Evolutionary conservation across 2,888 invertebrate species (phyloP), one percentile per base, ranked within the genome.

Genomic region (Serrognathus titanus): DNA sequence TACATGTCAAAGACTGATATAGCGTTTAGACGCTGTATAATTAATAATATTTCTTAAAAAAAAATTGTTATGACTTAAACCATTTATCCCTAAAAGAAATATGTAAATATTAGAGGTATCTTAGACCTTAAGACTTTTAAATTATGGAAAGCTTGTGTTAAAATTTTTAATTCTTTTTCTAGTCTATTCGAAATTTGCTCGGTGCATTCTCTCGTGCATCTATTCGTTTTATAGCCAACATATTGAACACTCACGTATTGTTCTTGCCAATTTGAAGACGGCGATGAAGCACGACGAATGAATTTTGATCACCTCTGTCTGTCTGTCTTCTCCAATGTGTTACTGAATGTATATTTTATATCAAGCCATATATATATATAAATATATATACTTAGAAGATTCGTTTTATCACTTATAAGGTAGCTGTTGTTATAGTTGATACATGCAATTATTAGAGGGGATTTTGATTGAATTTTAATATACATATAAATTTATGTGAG

Each of bases 301-400:
- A 31, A 31, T 31, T 31, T 31, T 31, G 24, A 31, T 31, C 24
- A 31, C 24, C 24, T 31, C 24, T 31, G 24, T 31, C 24, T 31
- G 24, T 31, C 24, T 31, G 24, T 31, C 41, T 43, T 36, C 12
- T 41, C 8, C 41, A 38, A 53, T 20, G 10, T 48, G 43, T 45
- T 56, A 48, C 45, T 52, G 39, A 52, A 52, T 48, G 52, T 57
- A 55, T 50, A 51, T 57, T 52, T 57, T 48, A 57, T 57, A 52
- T 51, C 52, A 52, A 31, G 56, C 56, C 56, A 52, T 57, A 16
- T 16, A 16, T 16, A 52, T 57, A 51, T 47, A 52, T 57, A 16
- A 3, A 16, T 16, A 52, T 57, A 51, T 47, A 39, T 56, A 56
- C 51, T 56, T 56, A 55, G 51, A 55, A 37, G 16, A 12, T 16